Conservation (phyloP, 2,888 invertebrate species). For the Amblyjoppa proteus region DNA sequence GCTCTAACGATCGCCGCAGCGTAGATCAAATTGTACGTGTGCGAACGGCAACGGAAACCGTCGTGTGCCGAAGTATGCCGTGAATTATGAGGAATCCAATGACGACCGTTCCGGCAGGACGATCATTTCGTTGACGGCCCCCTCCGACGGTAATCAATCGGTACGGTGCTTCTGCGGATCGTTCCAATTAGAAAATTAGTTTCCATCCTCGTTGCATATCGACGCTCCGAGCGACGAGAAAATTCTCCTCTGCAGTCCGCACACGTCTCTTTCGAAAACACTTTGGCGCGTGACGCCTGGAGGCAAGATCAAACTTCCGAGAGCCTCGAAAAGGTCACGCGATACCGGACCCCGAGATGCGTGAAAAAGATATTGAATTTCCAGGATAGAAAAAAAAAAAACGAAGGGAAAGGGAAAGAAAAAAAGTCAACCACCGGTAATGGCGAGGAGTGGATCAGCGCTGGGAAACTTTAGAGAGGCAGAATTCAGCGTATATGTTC, state of each 20-base stretch:
- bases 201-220: not conserved
- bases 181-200: conserved; percentile 14
- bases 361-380: conserved; percentile 14
- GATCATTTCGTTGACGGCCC: not conserved
- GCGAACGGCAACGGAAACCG: not conserved
- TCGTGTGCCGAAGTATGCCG: not conserved
- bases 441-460: conserved; percentile 22
- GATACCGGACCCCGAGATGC: not conserved
- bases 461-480: conserved; percentile 6
- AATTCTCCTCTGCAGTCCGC: not conserved
- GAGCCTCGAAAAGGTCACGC: conserved; percentile 15
- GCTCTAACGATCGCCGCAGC: not conserved
- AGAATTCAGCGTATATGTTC: not conserved
- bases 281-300: conserved; percentile 22
- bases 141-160: not conserved
- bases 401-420: not conserved
- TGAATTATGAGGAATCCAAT: not conserved
- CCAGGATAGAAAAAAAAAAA: not conserved
- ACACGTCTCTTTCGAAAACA: conserved; percentile 9
- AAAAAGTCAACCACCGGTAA: not conserved
- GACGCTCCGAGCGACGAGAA: not conserved
- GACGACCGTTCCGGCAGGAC: not conserved
- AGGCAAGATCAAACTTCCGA: not conserved
- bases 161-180: not conserved
- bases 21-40: conserved; percentile 8